Percentiles rank a stretch among this genome's conserved stretches.
These are phyloP conservation scores for Neocrepidodera transversa DNA, from an alignment of 2,888 invertebrate genomes.

Conservation along the genomic window DNA sequence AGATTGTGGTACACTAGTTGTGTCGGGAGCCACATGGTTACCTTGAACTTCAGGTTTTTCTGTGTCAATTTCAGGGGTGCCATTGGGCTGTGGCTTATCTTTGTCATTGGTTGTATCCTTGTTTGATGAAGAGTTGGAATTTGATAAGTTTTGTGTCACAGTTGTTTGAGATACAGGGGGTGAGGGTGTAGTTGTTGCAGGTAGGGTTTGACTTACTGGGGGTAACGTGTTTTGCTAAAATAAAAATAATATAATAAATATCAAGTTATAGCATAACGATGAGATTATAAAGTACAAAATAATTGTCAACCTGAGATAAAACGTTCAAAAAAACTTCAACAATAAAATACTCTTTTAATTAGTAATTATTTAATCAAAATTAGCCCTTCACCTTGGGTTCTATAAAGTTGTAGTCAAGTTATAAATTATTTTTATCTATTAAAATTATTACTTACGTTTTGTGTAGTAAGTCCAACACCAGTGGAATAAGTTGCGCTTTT, in stretches of 20 bases:
- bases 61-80: slow-evolving; percentile 50
- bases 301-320: too few relatives aligned
- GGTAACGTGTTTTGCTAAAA: slow-evolving; percentile 47
- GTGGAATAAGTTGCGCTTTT: slow-evolving; percentile 51
- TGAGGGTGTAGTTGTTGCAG: slow-evolving; percentile 35
- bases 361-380: too few relatives aligned
- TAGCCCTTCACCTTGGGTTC: too few relatives aligned
- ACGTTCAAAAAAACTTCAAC: too few relatives aligned
- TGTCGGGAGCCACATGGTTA: slow-evolving; percentile 46
- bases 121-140: slow-evolving; percentile 11
- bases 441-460: slow-evolving; percentile 50
- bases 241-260: slow-evolving; percentile 19
- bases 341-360: too few relatives aligned
- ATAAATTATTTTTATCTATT: too few relatives aligned
- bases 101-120: slow-evolving; percentile 20
- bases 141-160: not conserved
- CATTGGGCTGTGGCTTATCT: slow-evolving; percentile 55
- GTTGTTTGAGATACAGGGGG: not conserved
- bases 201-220: slow-evolving; percentile 51
- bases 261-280: too few relatives aligned
- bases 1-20: slow-evolving; percentile 20
- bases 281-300: too few relatives aligned
- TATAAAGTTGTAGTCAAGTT: too few relatives aligned
- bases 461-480: slow-evolving; percentile 48
- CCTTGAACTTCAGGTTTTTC: slow-evolving; percentile 40